Percentiles rank a stretch among this genome's conserved stretches.
Conservation (phyloP, 2,888 invertebrate genomes). For the Pristionchus maxplancki region DNA sequence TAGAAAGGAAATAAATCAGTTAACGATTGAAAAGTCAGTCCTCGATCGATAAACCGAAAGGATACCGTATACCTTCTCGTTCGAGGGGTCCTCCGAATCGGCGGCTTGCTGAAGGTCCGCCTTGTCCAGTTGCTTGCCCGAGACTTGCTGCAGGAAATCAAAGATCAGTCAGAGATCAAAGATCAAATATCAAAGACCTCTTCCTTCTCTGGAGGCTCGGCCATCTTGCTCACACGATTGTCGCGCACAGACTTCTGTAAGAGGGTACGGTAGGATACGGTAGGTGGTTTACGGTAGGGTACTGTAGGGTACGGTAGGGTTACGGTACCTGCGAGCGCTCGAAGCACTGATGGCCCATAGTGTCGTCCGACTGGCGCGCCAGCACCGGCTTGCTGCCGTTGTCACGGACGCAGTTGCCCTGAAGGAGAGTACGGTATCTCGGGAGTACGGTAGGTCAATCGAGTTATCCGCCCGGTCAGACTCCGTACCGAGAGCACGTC, state of each 20-base stretch:
- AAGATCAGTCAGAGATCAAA: conserved; percentile 32
- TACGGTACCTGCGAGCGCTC: conserved; percentile 40
- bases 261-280: background rate
- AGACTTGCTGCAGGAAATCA: background rate
- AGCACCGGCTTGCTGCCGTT: background rate
- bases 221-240: conserved; percentile 13
- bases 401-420: conserved; percentile 2
- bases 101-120: background rate
- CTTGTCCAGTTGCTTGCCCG: conserved; percentile 4
- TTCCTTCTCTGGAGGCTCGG: conserved; percentile 38
- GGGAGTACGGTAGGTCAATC: background rate
- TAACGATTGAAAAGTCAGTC: background rate
- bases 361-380: conserved; percentile 11
- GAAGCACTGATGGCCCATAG: conserved; percentile 42
- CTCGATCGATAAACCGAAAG: conserved; percentile 2
- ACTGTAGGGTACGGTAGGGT: background rate
- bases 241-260: conserved; percentile 19
- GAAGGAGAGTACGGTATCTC: background rate
- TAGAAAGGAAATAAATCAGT: background rate
- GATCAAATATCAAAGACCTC: conserved; percentile 9
- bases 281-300: background rate
- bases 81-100: background rate
- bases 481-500: conserved; percentile 23
- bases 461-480: background rate
- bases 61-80: background rate